Evolutionary conservation across 2,113 vertebrate genomes (phyloP).

Genomic region (Chunga burmeisteri): DNA sequence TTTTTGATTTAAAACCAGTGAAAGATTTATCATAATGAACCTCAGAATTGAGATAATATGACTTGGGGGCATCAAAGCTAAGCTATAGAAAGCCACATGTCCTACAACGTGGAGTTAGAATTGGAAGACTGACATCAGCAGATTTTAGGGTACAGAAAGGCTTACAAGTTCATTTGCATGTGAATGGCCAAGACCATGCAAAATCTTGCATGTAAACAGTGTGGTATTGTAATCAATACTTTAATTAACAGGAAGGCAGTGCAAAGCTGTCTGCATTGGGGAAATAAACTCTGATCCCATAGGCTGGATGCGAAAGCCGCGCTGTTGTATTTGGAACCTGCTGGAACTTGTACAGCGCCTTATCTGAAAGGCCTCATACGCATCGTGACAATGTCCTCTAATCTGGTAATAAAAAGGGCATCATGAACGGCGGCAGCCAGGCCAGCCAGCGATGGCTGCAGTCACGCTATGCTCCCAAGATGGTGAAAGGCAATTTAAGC

Average conservation of each 20-base stretch:
- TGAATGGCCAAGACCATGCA: conserved; percentile 65
- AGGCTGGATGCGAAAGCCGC: background rate
- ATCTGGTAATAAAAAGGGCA: conserved; percentile 59
- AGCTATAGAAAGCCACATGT: conserved; percentile 66
- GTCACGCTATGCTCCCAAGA: background rate
- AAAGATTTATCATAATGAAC: conserved; percentile 63
- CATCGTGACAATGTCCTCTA: conserved; percentile 40
- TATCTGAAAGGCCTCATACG: conserved; percentile 53
- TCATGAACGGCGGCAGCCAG: background rate
- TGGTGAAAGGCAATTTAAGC: conserved; percentile 30
- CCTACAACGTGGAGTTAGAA: conserved; percentile 30
- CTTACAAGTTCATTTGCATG: conserved; percentile 65
- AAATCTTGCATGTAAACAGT: conserved; percentile 68
- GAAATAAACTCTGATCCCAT: conserved; percentile 66
- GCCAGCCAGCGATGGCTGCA: background rate
- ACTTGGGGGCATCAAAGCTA: conserved; percentile 63
- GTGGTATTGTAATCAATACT: conserved; percentile 66
- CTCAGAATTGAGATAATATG: conserved; percentile 54
- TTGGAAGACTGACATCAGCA: conserved; percentile 68
- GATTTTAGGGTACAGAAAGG: conserved; percentile 67
- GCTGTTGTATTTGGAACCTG: conserved; percentile 53
- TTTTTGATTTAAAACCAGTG: conserved; percentile 59
- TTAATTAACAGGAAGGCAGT: conserved; percentile 67
- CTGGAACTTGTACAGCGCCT: conserved; percentile 57
- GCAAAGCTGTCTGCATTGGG: conserved; percentile 65